A percentile compares a stretch with the other conserved stretches of the same genome.
Evolutionary conservation across 2,113 vertebrate genomes (phyloP).

Genomic region (Capra hircus): DNA sequence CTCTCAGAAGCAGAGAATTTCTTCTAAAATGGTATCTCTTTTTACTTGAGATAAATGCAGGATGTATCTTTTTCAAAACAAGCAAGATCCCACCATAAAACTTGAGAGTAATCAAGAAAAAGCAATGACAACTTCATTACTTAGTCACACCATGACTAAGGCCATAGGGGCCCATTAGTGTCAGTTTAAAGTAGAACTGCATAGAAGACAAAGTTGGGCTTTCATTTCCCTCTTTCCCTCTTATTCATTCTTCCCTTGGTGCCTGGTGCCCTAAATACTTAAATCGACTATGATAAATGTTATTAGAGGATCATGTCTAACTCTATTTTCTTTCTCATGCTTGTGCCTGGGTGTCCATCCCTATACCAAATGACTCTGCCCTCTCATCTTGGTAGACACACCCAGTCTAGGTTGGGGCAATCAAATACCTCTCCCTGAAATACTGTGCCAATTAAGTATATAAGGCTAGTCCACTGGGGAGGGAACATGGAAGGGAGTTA

Average conservation of each 20-base stretch:
- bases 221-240: not conserved
- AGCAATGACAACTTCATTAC: not conserved
- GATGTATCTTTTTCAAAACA: not conserved
- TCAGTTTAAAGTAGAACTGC: not conserved
- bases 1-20: not conserved
- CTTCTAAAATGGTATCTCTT: conserved; percentile 1
- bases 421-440: not conserved
- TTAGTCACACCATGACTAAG: not conserved
- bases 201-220: not conserved
- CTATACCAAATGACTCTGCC: not conserved
- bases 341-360: not conserved
- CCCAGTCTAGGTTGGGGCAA: not conserved
- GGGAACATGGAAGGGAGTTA: not conserved
- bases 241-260: not conserved
- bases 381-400: not conserved
- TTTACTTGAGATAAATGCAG: not conserved
- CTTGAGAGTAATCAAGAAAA: not conserved
- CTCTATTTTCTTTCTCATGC: not conserved
- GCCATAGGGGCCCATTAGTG: not conserved
- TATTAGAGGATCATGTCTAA: not conserved
- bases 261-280: not conserved
- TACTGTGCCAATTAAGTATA: not conserved
- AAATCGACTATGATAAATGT: no score
- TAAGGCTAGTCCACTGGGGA: not conserved
- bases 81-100: not conserved